Evolutionary conservation across 2,113 vertebrate species (phyloP), one percentile per base, ranked within the genome.

Genomic region (Myxocyprinus asiaticus): DNA sequence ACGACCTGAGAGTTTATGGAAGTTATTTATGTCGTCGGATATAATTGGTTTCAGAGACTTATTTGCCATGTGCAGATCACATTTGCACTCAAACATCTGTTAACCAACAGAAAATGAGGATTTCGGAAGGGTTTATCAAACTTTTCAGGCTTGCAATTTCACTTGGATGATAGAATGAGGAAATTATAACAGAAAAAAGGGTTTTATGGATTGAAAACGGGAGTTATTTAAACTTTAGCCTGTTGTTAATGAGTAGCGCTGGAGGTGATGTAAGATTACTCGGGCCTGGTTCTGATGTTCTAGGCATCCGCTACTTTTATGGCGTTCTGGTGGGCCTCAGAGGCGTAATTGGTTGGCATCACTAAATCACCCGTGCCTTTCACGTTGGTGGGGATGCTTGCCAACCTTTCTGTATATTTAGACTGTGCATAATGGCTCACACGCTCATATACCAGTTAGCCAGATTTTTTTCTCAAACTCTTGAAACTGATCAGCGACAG

Each of bases 371-470:
- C 73, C 78, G n/a, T 44, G 51, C 67, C 61, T 70, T 77, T 82
- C 62, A 69, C n/a, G 62, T 67, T 71, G 67, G 15, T 82, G 10
- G 15, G 33, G 14, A 65, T 77, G 56, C 77, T 82, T 71, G 75
- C 67, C 74, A 77, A 81, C 4, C 14, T 62, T 89, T 33, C 22
- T 1, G 22, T 85, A 89, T 92, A 93, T 94, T 90, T 86, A 94
- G 92, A 91, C 90, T 91, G 82, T 90, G 77, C 86, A 86, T 91
- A 89, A 89, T 88, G 89, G 88, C 78, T 85, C 70, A 64, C 50
- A 65, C 63, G 8, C 14, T 45, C 22, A 14, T 58, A 44, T 12
- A 61, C 17, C 47, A 22, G 17, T 59, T 53, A 72, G 43, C 3
- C n/a, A 58, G 7, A 17, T 17, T 17, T 14, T 47, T 70, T 22